phyloP scores from a whole-genome alignment of 2,797 vertebrate species.

The Taeniopygia guttata region DNA sequence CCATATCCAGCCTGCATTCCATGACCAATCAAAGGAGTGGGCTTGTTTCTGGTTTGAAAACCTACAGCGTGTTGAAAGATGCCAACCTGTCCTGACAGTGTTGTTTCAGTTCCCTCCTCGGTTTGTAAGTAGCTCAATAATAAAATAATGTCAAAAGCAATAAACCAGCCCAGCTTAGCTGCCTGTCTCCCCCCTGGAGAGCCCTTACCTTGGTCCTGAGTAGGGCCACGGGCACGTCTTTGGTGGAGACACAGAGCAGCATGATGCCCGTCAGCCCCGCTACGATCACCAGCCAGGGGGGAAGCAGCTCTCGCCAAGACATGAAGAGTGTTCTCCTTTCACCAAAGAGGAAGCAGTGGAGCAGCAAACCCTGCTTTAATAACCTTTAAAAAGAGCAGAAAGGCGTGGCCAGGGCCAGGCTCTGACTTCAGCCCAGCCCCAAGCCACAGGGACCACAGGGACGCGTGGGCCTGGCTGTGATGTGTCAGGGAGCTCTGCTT shows the following conservation, averaged over 20 bases:
- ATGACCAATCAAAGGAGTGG: background rate
- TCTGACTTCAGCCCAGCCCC: conserved; percentile 16
- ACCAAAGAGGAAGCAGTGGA: background rate
- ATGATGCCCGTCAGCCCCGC: conserved; percentile 50
- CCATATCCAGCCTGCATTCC: background rate
- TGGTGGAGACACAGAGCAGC: conserved; percentile 59
- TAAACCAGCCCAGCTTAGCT: background rate
- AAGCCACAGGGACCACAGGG: conserved; percentile 4
- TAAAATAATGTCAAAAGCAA: background rate
- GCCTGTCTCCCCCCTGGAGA: accelerated
- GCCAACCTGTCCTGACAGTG: background rate
- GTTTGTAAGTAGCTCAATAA: background rate
- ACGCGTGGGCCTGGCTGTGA: background rate
- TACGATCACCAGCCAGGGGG: conserved; percentile 57
- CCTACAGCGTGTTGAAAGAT: background rate
- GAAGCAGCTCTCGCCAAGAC: conserved; percentile 64
- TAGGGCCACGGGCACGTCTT: conserved; percentile 3
- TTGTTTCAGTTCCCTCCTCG: background rate
- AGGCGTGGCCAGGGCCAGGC: conserved; percentile 2
- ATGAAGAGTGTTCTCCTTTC: background rate
- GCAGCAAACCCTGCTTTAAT: background rate
- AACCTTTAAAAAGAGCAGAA: background rate
- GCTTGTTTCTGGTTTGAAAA: background rate
- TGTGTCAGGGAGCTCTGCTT: background rate
- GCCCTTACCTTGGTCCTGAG: conserved; percentile 54